Evolutionary conservation across 2,888 invertebrate species (phyloP), one percentile per base, ranked within the genome.

Genomic region (Rotaria macrura): DNA sequence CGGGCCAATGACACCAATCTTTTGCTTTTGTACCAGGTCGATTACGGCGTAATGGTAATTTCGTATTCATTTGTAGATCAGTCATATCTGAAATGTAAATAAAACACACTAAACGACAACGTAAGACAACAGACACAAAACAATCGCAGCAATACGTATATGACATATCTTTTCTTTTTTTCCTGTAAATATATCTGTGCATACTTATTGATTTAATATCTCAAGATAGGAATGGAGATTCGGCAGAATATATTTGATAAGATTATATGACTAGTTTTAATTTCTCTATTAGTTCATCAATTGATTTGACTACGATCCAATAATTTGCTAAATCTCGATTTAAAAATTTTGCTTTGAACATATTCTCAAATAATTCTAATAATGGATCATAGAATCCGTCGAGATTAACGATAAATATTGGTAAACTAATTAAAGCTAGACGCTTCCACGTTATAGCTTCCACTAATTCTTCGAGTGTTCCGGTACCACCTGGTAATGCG

Each of bases 1-100:
- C 97, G 55, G 96, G 96, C 99, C 99, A 99, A 88, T 94, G 94
- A 90, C 96, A 95, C 92, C 97, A 99, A 90, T 97, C 85, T 83
- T 57, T 57, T 4, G 47, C 83, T 65, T 43, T 49, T 4, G 40
- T 57, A 12, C 85, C 85, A 10, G 85, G 85, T 25, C 85, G 38
- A 65, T 85, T 85, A 40, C 85, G 65, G 43, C 85, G 54, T 9
- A 85, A 25, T 29, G 29, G 54, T n/a, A 83, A 65, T 43, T 65
- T 74, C 14, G 57, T 79, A 43, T 79, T 79, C 5, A 79, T 25
- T 43, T 79, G 74, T 40, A 79, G 14, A 79, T 79, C 74, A 43
- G 74, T 43, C 74, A 79, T 79, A 79, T 79, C 74, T 79, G 38
- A 23, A 79, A 79, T 79, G 25, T 9, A 0, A 79, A 79, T 25